A percentile compares a stretch with the other conserved stretches of the same genome.
Conservation (phyloP, 2,797 vertebrate genomes). For the Ataeniobius toweri region DNA sequence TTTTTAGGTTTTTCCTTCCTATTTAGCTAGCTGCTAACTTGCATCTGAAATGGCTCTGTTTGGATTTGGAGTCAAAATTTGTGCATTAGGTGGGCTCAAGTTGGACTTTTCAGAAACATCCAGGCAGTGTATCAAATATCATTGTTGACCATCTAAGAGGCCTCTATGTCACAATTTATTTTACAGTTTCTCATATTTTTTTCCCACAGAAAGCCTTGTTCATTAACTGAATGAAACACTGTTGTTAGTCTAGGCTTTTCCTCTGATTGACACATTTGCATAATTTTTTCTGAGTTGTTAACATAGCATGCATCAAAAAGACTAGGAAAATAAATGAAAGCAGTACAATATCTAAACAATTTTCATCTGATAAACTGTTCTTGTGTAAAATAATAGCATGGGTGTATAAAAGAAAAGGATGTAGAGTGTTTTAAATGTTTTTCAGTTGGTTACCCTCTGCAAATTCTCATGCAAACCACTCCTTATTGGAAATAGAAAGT, state of each 20-base stretch:
- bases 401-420: background rate
- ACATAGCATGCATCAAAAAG: background rate
- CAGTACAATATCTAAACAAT: background rate
- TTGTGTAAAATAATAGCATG: background rate
- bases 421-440: background rate
- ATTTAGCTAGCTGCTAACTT: background rate
- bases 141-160: background rate
- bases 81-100: background rate
- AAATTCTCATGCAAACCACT: background rate
- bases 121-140: background rate
- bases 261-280: background rate
- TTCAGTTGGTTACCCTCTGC: background rate
- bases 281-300: background rate
- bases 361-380: background rate
- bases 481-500: conserved; percentile 2
- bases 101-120: background rate
- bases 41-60: background rate
- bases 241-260: background rate
- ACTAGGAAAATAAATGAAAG: background rate
- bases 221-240: background rate
- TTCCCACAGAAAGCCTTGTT: background rate
- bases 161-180: background rate
- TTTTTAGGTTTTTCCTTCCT: background rate
- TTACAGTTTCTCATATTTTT: background rate
- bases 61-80: background rate